These are phyloP conservation scores for Aptenodytes patagonicus DNA, from an alignment of 2,113 vertebrate species.

Conservation along the genomic window DNA sequence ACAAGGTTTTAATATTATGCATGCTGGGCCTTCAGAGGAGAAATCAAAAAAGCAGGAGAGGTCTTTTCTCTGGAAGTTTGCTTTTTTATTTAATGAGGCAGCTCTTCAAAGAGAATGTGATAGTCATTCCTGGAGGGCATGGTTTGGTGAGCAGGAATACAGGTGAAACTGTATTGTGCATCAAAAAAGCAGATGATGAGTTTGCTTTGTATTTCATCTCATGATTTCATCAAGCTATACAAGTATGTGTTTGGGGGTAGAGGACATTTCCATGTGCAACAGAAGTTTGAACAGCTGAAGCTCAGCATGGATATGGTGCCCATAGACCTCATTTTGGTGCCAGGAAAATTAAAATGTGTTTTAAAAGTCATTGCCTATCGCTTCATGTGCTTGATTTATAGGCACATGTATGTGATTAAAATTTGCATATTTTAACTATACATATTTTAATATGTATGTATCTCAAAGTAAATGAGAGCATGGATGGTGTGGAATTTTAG, in stretches of 20 bases:
- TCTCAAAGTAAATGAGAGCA: not conserved
- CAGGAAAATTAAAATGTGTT: constrained; percentile 24
- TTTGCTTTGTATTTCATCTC: constrained; percentile 36
- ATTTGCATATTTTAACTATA: not conserved
- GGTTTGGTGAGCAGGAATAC: constrained; percentile 23
- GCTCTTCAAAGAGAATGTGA: constrained; percentile 56
- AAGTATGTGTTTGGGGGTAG: not conserved
- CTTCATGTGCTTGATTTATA: constrained; percentile 37
- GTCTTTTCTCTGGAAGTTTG: constrained; percentile 33
- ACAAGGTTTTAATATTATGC: constrained; percentile 9
- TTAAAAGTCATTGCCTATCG: not conserved
- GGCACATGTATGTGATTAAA: not conserved
- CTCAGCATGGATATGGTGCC: constrained; percentile 45
- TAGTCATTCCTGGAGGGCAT: constrained; percentile 61
- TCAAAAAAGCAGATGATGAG: constrained; percentile 35
- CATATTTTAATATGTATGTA: not conserved
- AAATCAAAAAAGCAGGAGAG: constrained; percentile 34
- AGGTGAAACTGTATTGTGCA: constrained; percentile 46
- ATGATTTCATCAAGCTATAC: not conserved
- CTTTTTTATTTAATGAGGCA: constrained; percentile 60
- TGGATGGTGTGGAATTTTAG: not conserved
- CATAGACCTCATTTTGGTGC: constrained; percentile 23
- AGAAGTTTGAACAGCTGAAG: constrained; percentile 58
- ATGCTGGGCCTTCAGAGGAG: constrained; percentile 6
- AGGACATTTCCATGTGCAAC: not conserved